These are phyloP conservation scores for Fundulus diaphanus DNA, from an alignment of 2,797 vertebrate genomes.

Conservation along the genomic window DNA sequence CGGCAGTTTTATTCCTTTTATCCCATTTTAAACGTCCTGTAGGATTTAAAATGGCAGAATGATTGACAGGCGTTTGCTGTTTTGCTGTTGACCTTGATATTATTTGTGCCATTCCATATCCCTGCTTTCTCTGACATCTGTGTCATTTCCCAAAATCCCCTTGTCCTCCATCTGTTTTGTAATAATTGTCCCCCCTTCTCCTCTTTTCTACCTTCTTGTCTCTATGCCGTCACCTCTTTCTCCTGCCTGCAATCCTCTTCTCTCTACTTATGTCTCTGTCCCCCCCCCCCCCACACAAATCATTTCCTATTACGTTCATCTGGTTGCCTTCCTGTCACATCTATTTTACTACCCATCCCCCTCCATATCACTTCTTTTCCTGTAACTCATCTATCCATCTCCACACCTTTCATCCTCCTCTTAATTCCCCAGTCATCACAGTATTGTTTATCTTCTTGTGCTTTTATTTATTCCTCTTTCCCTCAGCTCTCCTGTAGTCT, in stretches of 20 bases:
- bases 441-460: not conserved
- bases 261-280: constrained; percentile 25
- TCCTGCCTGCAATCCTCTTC: constrained; percentile 8
- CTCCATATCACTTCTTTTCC: constrained; percentile 16
- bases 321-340: constrained; percentile 21
- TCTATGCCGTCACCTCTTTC: constrained; percentile 8
- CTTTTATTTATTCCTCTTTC: constrained; percentile 5
- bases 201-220: constrained; percentile 13
- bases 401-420: not conserved
- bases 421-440: not conserved
- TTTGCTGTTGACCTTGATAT: constrained; percentile 26
- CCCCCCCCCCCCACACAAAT: constrained; percentile 24
- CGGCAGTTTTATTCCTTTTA: not conserved
- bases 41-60: constrained; percentile 25
- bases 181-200: constrained; percentile 15
- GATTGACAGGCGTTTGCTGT: constrained; percentile 38
- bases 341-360: constrained; percentile 23
- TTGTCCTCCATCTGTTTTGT: constrained; percentile 46
- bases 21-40: not conserved
- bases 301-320: constrained; percentile 17
- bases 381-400: constrained; percentile 3
- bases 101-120: constrained; percentile 24
- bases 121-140: constrained; percentile 36
- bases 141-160: constrained; percentile 45
- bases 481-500: constrained; percentile 49